phyloP scores from a whole-genome alignment of 2,797 vertebrate genomes.

The Falco biarmicus region DNA sequence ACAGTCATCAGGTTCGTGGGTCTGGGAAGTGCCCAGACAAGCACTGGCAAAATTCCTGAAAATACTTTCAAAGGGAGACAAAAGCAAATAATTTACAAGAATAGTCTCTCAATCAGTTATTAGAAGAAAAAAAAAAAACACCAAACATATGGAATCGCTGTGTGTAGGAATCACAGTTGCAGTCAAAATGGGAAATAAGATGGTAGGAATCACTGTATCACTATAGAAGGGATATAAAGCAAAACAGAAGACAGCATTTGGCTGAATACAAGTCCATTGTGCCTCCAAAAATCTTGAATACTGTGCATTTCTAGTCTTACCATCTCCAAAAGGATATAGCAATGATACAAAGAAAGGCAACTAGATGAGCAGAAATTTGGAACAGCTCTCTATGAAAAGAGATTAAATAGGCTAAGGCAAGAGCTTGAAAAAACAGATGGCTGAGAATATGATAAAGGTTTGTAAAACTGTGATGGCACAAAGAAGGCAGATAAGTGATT shows the following conservation, averaged over 20 bases:
- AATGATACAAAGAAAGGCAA: background rate
- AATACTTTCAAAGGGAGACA: background rate
- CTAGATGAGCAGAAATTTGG: background rate
- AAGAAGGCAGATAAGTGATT: background rate
- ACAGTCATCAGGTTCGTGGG: background rate
- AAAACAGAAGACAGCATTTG: background rate
- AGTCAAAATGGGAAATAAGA: background rate
- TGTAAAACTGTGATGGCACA: background rate
- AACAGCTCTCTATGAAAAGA: constrained; percentile 10
- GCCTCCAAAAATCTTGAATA: background rate
- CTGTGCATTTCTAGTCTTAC: background rate
- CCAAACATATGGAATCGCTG: background rate
- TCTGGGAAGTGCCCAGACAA: background rate
- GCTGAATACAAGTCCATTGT: background rate
- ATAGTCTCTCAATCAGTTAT: background rate
- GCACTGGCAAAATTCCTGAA: background rate
- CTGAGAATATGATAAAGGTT: constrained; percentile 10
- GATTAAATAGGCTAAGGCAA: constrained; percentile 16
- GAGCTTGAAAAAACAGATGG: constrained; percentile 13
- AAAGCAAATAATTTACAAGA: background rate
- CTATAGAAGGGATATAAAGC: background rate
- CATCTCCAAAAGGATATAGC: background rate
- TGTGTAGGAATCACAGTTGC: background rate
- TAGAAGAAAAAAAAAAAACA: accelerated
- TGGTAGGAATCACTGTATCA: background rate